These are phyloP conservation scores for Meteorus cinctellus DNA, from an alignment of 2,888 invertebrate genomes.

Conservation along the genomic window DNA sequence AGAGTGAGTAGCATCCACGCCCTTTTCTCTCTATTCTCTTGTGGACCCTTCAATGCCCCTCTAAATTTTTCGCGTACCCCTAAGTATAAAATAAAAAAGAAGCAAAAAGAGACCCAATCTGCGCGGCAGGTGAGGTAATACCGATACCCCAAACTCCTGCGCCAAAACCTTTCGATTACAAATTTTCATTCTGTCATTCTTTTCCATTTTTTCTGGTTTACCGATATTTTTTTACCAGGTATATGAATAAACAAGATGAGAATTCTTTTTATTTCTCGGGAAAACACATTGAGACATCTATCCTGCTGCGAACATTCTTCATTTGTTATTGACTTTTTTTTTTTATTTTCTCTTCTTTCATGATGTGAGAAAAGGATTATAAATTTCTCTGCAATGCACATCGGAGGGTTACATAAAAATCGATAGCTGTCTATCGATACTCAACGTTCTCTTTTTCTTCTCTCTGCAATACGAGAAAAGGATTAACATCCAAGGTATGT, in stretches of 20 bases:
- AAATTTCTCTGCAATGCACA: not conserved
- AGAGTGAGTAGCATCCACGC: conserved; percentile 51
- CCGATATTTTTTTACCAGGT: conserved; percentile 36
- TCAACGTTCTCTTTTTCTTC: conserved; percentile 53
- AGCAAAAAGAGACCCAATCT: conserved; percentile 55
- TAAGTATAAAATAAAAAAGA: not conserved
- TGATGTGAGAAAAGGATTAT: conserved; percentile 58
- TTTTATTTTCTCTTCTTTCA: conserved; percentile 43
- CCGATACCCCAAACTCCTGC: conserved; percentile 58
- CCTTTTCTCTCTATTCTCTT: conserved; percentile 49
- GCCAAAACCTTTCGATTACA: conserved; percentile 42
- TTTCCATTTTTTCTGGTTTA: conserved; percentile 42
- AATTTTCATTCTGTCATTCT: conserved; percentile 47
- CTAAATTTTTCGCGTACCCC: conserved; percentile 34
- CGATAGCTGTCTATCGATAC: conserved; percentile 37
- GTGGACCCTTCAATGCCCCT: conserved; percentile 47
- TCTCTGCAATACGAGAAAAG: conserved; percentile 67
- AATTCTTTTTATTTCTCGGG: conserved; percentile 16
- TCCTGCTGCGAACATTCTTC: conserved; percentile 3
- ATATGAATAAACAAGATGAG: conserved; percentile 51
- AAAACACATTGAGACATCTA: not conserved
- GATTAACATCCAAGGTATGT: conserved; percentile 59
- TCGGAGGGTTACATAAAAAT: conserved; percentile 35
- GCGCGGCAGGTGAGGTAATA: conserved; percentile 65
- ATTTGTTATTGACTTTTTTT: conserved; percentile 37